Evolutionary conservation across 2,797 vertebrate genomes (phyloP), one percentile per base, ranked within the genome.

Genomic region (Sebastes trivittatus): DNA sequence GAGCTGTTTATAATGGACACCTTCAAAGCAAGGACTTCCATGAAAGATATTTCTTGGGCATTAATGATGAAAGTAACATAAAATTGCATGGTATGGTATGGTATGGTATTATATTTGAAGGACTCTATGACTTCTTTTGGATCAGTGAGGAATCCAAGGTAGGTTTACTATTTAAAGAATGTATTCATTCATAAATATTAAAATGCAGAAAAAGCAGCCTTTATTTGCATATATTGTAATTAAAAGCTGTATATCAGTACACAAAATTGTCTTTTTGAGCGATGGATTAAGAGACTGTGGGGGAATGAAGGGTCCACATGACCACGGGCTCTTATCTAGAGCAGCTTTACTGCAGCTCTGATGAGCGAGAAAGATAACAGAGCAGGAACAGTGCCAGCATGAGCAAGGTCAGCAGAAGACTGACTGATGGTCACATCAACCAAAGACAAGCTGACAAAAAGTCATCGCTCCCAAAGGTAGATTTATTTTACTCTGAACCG

Each of bases 261-360:
- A 64, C 14, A 38, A 36, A 11, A 23, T 29, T 23, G 7, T 77
- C 58, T 32, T 71, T 69, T 46, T 52, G 27, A 56, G 61, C 30
- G 16, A 32, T 25, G 58, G 78, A 75, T 80, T 52, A 69, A 72
- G 55, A 23, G 61, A 23, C 65, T 55, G 61, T 16, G 18, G 30
- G 54, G 29, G 22, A 49, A 3, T 66, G 64, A 87, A 80, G 72
- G 64, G 79, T 75, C 80, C 75, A 71, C 55, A n/a, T 78, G 85
- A 82, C 62, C 77, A 11, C 3, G 25, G 72, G 56, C n/a, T 63
- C 84, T 91, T 90, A 93, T 92, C 90, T 81, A 4, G 46, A 84
- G 74, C 78, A 22, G 85, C 81, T 80, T 69, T 46, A 71, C 63
- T 69, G 76, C 71, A 72, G 84, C 30, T 25, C 10, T 25, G 80